Conservation (phyloP, 2,797 vertebrate species). For the Bovichtus variegatus region DNA sequence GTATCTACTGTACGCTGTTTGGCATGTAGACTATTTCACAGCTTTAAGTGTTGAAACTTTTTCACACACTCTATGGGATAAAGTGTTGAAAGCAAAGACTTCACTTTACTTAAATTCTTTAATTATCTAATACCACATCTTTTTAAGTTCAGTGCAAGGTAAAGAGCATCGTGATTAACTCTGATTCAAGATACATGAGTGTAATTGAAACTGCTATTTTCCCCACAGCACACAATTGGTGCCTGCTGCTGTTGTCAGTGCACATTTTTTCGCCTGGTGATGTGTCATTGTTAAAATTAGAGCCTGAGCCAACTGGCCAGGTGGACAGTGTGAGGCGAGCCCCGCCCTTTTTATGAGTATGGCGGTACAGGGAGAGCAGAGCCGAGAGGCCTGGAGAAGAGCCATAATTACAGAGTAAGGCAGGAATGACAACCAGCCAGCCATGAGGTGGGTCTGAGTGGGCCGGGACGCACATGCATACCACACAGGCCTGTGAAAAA, state of each 20-base stretch:
- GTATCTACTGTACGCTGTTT: background rate
- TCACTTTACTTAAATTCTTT: background rate
- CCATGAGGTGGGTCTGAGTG: slow-evolving; percentile 79
- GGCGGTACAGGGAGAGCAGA: slow-evolving; percentile 32
- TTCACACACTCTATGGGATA: background rate
- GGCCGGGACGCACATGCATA: slow-evolving; percentile 75
- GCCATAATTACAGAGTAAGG: slow-evolving; percentile 80
- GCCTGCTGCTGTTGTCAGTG: background rate
- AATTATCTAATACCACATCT: background rate
- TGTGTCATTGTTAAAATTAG: slow-evolving; percentile 66
- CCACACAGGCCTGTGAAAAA: slow-evolving; percentile 82
- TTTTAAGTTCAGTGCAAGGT: background rate
- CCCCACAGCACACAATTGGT: background rate
- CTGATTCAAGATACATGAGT: background rate
- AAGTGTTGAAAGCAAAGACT: background rate
- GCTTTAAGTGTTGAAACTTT: background rate
- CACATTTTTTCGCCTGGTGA: slow-evolving; percentile 36
- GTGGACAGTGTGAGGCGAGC: slow-evolving; percentile 52
- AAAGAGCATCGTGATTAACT: background rate
- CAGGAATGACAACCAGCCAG: slow-evolving; percentile 85
- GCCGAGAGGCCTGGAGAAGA: slow-evolving; percentile 69
- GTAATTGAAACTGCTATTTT: background rate
- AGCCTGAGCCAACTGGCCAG: slow-evolving; percentile 48
- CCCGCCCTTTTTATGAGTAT: slow-evolving; percentile 31
- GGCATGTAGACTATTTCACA: slow-evolving; percentile 14